phyloP scores from a whole-genome alignment of 2,888 invertebrate species.

The Lasioglossum leucozonium region DNA sequence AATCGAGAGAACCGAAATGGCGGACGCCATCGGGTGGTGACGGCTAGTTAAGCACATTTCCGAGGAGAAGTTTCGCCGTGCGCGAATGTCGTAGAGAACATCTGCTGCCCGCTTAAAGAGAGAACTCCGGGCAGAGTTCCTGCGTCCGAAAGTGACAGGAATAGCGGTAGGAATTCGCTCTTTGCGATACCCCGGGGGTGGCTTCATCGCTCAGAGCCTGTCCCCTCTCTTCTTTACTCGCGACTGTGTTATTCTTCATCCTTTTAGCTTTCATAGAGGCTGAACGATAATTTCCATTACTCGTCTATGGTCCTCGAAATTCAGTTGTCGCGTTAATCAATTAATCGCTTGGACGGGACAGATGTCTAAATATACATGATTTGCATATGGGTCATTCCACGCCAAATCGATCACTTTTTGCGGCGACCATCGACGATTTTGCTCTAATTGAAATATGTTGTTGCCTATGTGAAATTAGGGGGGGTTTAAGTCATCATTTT shows the following conservation, averaged over 20 bases:
- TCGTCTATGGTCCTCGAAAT: background rate
- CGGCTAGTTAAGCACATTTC: slow-evolving; percentile 77
- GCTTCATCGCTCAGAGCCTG: slow-evolving; percentile 25
- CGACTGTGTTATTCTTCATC: background rate
- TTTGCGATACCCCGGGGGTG: slow-evolving; percentile 48
- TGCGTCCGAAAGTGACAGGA: slow-evolving; percentile 73
- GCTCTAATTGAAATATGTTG: too few species aligned
- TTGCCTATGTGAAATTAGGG: too few species aligned
- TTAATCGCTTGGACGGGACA: background rate
- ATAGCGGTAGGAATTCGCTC: slow-evolving; percentile 69
- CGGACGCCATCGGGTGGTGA: slow-evolving; percentile 70
- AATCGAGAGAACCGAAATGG: slow-evolving; percentile 44
- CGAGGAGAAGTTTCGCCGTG: slow-evolving; percentile 68
- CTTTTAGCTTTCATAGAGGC: background rate
- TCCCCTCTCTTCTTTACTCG: background rate
- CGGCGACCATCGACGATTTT: too few species aligned
- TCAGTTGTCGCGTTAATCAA: background rate
- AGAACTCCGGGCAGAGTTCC: slow-evolving; percentile 60
- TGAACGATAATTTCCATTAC: background rate
- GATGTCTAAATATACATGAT: too few species aligned
- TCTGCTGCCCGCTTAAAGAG: slow-evolving; percentile 76
- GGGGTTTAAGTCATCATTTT: too few species aligned
- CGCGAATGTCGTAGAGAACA: slow-evolving; percentile 78
- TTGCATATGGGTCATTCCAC: too few species aligned
- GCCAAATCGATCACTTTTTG: too few species aligned